Evolutionary conservation across 2,888 invertebrate species (phyloP).

Genomic region (Philopedon plagiatum): DNA sequence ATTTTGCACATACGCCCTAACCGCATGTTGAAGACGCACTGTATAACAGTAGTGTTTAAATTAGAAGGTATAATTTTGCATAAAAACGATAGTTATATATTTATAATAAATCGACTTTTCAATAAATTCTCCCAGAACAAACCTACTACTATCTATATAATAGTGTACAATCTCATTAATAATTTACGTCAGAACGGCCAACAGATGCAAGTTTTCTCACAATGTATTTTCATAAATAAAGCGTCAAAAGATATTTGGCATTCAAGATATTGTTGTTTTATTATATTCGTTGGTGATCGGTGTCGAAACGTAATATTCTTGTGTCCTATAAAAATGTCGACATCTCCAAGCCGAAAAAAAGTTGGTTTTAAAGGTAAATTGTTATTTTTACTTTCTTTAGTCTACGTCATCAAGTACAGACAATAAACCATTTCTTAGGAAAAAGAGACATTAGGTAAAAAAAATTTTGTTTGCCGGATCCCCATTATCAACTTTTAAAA

Average conservation of each 20-base stretch:
- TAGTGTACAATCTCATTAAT: neutral
- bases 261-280: too few relatives aligned
- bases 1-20: too few relatives aligned
- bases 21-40: too few relatives aligned
- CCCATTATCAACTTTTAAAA: too few relatives aligned
- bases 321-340: neutral
- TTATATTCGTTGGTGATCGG: neutral
- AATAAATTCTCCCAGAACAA: neutral
- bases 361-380: constrained; percentile 34
- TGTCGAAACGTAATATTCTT: neutral
- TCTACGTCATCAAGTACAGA: too few relatives aligned
- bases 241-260: neutral
- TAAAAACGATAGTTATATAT: too few relatives aligned
- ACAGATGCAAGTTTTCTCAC: neutral
- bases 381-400: neutral
- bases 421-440: too few relatives aligned
- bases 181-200: neutral
- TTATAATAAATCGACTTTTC: too few relatives aligned
- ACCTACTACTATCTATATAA: neutral
- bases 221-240: neutral
- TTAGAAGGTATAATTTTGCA: too few relatives aligned
- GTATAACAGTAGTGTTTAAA: too few relatives aligned
- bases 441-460: too few relatives aligned
- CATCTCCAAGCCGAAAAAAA: constrained; percentile 22
- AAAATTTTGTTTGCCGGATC: too few relatives aligned